Conservation (phyloP, 1,140 invertebrate genomes). For the Pseudomyrmex pallidus region DNA sequence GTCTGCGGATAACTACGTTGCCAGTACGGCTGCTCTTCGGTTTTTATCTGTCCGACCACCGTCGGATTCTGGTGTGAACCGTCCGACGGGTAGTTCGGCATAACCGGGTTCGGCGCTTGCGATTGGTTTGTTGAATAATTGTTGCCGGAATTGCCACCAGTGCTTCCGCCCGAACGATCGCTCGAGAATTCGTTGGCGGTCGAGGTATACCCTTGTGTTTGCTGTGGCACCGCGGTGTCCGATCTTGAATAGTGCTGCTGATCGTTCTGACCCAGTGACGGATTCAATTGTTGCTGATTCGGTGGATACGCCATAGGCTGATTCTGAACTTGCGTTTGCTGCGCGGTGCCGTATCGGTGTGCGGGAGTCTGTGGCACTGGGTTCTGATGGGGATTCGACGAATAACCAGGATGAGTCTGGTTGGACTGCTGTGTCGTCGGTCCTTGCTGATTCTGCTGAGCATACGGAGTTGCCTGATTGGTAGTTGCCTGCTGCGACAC, state of each 20-base stretch:
- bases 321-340: constrained; percentile 74
- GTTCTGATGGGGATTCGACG: constrained; percentile 60
- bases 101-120: constrained; percentile 66
- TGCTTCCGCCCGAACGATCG: constrained; percentile 67
- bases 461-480: constrained; percentile 68
- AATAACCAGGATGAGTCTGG: constrained; percentile 59
- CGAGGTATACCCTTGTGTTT: constrained; percentile 72
- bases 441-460: constrained; percentile 62
- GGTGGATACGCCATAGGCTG: constrained; percentile 69
- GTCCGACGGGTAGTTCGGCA: constrained; percentile 73
- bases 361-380: constrained; percentile 60
- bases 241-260: constrained; percentile 71
- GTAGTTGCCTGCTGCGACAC: constrained; percentile 59
- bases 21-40: constrained; percentile 79
- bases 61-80: constrained; percentile 64
- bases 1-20: constrained; percentile 80
- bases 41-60: constrained; percentile 71
- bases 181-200: constrained; percentile 71
- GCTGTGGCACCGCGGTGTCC: constrained; percentile 68
- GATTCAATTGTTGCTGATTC: constrained; percentile 64
- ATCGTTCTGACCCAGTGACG: constrained; percentile 73
- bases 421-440: constrained; percentile 34
- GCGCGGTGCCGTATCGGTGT: constrained; percentile 70
- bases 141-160: constrained; percentile 66
- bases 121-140: constrained; percentile 73